These are phyloP conservation scores for Porites divaricata DNA, from an alignment of 92 coral and sea anemone genomes.

Conservation along the genomic window DNA sequence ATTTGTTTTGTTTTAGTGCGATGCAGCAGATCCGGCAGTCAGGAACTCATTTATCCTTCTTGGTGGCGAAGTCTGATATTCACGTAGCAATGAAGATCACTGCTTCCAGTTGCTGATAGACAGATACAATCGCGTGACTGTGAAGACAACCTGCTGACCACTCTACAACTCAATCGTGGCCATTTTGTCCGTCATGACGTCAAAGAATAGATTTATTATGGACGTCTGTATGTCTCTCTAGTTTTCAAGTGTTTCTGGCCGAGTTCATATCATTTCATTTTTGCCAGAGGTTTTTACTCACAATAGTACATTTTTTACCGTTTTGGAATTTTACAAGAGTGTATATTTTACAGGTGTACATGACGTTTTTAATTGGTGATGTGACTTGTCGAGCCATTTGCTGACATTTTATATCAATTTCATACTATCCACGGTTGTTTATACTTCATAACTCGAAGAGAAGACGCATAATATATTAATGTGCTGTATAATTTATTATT, in stretches of 20 bases:
- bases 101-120: constrained; percentile 89
- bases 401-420: background rate
- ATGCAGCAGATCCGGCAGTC: constrained; percentile 97
- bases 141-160: background rate
- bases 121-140: background rate
- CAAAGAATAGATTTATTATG: background rate
- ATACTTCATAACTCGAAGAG: background rate
- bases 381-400: background rate
- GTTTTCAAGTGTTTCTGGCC: background rate
- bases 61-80: constrained; percentile 97
- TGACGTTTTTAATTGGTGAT: background rate
- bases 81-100: constrained; percentile 99
- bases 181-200: background rate
- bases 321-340: background rate
- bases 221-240: background rate
- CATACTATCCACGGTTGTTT: background rate
- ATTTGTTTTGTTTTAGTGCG: constrained; percentile 71
- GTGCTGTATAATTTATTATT: constrained; percentile 22
- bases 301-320: background rate
- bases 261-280: background rate
- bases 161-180: background rate
- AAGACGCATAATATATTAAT: constrained; percentile 2
- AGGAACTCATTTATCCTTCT: constrained; percentile 86
- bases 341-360: constrained; percentile 7
- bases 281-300: background rate